Percentiles rank a stretch among this genome's conserved stretches.
phyloP scores from a whole-genome alignment of 2,888 invertebrate genomes.

The Temnothorax ravouxi region DNA sequence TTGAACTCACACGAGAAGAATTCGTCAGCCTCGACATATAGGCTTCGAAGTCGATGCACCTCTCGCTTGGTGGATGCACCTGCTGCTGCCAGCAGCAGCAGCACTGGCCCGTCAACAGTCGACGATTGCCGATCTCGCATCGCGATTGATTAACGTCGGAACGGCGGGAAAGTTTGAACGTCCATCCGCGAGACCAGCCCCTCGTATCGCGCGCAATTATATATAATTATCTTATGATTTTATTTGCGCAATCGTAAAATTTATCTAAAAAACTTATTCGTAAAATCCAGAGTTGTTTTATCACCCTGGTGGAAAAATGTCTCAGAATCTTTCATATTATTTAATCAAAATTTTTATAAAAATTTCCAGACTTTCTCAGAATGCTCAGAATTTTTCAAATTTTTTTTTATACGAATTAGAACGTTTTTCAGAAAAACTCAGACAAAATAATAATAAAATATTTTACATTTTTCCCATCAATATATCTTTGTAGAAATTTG shows the following conservation, averaged over 20 bases:
- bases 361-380: too few species aligned
- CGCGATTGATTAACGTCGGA: slow-evolving; percentile 69
- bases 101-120: slow-evolving; percentile 76
- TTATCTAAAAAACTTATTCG: neutral
- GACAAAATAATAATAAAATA: too few species aligned
- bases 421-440: too few species aligned
- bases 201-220: too few species aligned
- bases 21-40: slow-evolving; percentile 68
- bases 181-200: neutral
- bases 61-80: slow-evolving; percentile 67
- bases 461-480: too few species aligned
- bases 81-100: slow-evolving; percentile 69
- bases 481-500: too few species aligned
- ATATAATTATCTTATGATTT: neutral
- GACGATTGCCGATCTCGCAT: slow-evolving; percentile 68
- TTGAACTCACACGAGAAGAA: slow-evolving; percentile 24
- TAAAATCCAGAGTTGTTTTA: neutral
- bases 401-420: too few species aligned
- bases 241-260: neutral
- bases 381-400: too few species aligned
- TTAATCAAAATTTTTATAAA: too few species aligned
- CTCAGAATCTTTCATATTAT: too few species aligned
- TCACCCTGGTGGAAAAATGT: too few species aligned
- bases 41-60: slow-evolving; percentile 69
- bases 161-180: slow-evolving; percentile 75